Base-by-base conservation (phyloP, 2,113 vertebrate species). In the Gallinago media region DNA sequence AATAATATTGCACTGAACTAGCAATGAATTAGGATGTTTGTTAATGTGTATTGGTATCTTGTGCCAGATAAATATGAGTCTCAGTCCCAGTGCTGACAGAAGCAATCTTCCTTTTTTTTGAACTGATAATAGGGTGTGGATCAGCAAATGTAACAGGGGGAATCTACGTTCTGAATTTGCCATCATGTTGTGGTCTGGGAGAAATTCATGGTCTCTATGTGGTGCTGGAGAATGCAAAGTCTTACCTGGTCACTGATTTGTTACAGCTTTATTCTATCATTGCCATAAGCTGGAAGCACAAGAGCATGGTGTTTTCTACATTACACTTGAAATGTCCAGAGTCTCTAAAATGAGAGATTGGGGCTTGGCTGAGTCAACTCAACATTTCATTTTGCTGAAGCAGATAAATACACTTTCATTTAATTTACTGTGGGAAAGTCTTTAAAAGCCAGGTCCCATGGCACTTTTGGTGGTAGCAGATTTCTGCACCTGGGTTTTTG, bases 401-500 rank as follows among this genome's bases (percentile, higher is more conserved):
- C 49, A 91, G 91, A 95, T 87, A 94, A 92, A 91, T 94, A 72
- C 63, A 59, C 40, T 85, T 95, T 58, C 77, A 94, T 96, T 96
- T 91, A 94, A 94, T 94, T 96, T 97, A 92, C 83, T 89, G 75
- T 94, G 96, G 77, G 94, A 96, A 94, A 94, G 88, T 89, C 94
- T 94, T 94, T 94, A 94, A 94, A 95, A 94, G 54, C 54, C 56
- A 62, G n/a, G 92, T 94, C 95, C 91, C 96, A 76, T 89, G 88
- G 77, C 83, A 91, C 77, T 85, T 96, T 91, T 31, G 4, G 80
- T 91, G 94, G 92, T 92, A 91, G 96, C 62, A 79, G 66, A 94
- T 96, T 96, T 97, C 91, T 96, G 94, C 89, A 96, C 65, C 55
- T 94, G 94, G 87, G 61, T 85, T 96, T 96, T 94, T 96, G 94